Evolutionary conservation across 2,113 vertebrate genomes (phyloP), one percentile per base, ranked within the genome.

Genomic region (Oceanodroma tethys): DNA sequence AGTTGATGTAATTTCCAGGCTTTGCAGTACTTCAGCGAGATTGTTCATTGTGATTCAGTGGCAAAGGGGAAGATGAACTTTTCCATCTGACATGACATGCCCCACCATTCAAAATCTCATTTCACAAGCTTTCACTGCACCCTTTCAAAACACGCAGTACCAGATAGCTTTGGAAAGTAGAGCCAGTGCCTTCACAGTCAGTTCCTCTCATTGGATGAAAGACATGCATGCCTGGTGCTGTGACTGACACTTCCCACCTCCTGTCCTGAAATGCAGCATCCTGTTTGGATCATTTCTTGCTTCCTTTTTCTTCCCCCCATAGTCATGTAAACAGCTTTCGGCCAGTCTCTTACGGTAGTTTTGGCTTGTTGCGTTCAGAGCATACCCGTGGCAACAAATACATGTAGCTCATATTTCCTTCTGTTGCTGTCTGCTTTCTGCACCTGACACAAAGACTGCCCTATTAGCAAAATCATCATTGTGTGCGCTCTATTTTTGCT

Each of bases 211-310:
- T 8, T 80, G 70, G 62, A 85, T 85, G 73, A 82, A 75, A 89
- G 65, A 65, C 6, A 4, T 73, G 56, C 34, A 19, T 81, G 95
- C 60, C 78, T 94, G 58, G 59, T 89, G 91, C 87, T 96, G 87
- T 96, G 95, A 95, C 87, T 96, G 94, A 96, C 92, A 93, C 87
- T 96, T 96, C 90, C 95, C 92, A 96, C 90, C 88, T 96, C 74
- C 86, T 96, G 90, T 96, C 95, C 90, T 90, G 72, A 96, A 94
- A 94, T 70, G 58, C 53, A 92, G 63, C 40, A 76, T 88, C 82
- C 92, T 91, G 50, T 88, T 84, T 56, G 3, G 58, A 94, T 94
- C 56, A 78, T 95, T 75, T 86, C 63, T 96, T 86, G 16, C 79
- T 93, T 96, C 87, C 74, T 88, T 90, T 53, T 88, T 70, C 81